A percentile compares a stretch with the other conserved stretches of the same genome.
These are phyloP conservation scores for Eilema depressum DNA, from an alignment of 2,888 invertebrate species.

Conservation along the genomic window DNA sequence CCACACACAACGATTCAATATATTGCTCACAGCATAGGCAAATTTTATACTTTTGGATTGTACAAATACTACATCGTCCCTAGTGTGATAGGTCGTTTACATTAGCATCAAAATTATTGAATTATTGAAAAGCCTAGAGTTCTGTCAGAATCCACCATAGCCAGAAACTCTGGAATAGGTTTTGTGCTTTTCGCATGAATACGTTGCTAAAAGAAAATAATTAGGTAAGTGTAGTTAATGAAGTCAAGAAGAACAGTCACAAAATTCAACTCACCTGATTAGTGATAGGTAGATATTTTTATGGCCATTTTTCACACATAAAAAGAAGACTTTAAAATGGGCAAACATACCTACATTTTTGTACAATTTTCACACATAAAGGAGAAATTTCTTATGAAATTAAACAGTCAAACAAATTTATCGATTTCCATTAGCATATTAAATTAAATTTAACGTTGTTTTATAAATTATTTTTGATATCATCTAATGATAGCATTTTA, in stretches of 20 bases:
- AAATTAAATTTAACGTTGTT: constrained; percentile 3
- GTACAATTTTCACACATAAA: background rate
- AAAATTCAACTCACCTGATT: background rate
- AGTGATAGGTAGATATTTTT: background rate
- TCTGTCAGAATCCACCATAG: too few species aligned
- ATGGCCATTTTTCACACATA: too few species aligned
- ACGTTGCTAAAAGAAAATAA: too few species aligned
- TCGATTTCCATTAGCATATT: background rate
- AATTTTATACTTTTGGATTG: too few species aligned
- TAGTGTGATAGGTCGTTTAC: too few species aligned
- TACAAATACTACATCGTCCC: too few species aligned
- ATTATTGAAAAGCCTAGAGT: too few species aligned
- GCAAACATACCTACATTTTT: background rate
- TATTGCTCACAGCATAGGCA: too few species aligned
- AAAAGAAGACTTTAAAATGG: background rate
- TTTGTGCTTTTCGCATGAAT: too few species aligned
- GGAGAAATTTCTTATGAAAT: background rate
- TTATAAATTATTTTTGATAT: background rate
- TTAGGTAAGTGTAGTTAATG: background rate
- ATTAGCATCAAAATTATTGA: too few species aligned
- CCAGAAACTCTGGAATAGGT: too few species aligned
- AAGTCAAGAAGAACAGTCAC: background rate
- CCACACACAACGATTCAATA: too few species aligned
- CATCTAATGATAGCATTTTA: background rate
- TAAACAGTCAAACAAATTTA: background rate